These are phyloP conservation scores for Hirtodrosophila cameraria DNA, from an alignment of 2,888 invertebrate species.

Conservation along the genomic window DNA sequence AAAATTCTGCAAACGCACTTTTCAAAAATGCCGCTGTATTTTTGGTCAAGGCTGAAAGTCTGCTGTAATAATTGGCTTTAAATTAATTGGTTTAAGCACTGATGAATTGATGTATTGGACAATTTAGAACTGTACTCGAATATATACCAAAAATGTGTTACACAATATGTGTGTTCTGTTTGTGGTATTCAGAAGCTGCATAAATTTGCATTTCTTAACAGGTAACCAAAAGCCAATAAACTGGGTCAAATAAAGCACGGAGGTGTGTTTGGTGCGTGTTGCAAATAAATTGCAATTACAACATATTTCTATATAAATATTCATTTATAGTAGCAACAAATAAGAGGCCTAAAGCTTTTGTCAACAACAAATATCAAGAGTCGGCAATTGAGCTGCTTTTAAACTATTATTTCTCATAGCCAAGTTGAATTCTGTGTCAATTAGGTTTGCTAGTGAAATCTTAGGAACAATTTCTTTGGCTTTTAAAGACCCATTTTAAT, in stretches of 20 bases:
- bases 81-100: constrained; percentile 39
- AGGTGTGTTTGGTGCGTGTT: constrained; percentile 7
- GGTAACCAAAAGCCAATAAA: constrained; percentile 9
- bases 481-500: constrained; percentile 14
- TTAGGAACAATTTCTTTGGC: constrained; percentile 28
- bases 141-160: constrained; percentile 1
- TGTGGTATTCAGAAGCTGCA: constrained; percentile 16
- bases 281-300: too few relatives aligned
- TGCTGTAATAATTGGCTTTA: constrained; percentile 54
- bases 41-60: constrained; percentile 54
- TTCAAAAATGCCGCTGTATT: constrained; percentile 51
- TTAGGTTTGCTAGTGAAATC: constrained; percentile 23
- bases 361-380: constrained; percentile 4
- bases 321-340: too few relatives aligned
- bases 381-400: constrained; percentile 9
- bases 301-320: too few relatives aligned
- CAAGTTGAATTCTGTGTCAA: constrained; percentile 31
- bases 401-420: constrained; percentile 26
- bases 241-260: constrained; percentile 8
- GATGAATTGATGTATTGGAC: constrained; percentile 17
- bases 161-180: constrained; percentile 5
- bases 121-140: constrained; percentile 28
- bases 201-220: constrained; percentile 35
- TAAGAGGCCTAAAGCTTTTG: not conserved
- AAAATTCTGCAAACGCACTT: constrained; percentile 64